These are phyloP conservation scores for Trichomalopsis sarcophagae DNA, from an alignment of 1,140 invertebrate genomes.

Conservation along the genomic window DNA sequence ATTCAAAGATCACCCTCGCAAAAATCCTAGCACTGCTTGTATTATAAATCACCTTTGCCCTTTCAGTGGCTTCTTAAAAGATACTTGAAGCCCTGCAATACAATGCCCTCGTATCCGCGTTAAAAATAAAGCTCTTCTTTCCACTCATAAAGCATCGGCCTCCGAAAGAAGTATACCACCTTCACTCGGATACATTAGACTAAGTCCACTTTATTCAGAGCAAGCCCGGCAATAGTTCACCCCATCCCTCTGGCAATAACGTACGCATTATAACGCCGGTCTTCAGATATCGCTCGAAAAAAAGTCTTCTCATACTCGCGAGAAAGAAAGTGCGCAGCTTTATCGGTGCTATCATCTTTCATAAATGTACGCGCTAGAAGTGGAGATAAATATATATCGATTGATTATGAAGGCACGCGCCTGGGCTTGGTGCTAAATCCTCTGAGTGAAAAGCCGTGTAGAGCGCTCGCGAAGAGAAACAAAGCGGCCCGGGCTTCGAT, in stretches of 20 bases:
- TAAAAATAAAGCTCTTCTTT: constrained; percentile 8
- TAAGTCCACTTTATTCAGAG: constrained; percentile 44
- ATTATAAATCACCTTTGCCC: constrained; percentile 32
- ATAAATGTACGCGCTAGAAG: not conserved
- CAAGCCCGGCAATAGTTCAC: not conserved
- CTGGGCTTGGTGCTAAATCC: not conserved
- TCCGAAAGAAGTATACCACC: not conserved
- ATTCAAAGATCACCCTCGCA: constrained; percentile 32
- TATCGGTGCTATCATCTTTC: constrained; percentile 3
- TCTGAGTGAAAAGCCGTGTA: constrained; percentile 46
- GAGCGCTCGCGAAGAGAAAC: not conserved
- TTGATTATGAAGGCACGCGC: not conserved
- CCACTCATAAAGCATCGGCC: constrained; percentile 16
- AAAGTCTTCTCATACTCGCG: not conserved
- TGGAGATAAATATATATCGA: constrained; percentile 3
- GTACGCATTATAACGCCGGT: not conserved
- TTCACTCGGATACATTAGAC: not conserved
- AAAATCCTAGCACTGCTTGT: not conserved
- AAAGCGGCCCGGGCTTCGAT: constrained; percentile 13
- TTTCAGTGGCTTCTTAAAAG: not conserved
- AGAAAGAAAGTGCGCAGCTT: not conserved
- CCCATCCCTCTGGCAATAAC: not conserved
- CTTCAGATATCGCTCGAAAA: not conserved
- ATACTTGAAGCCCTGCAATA: not conserved
- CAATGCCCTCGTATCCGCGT: not conserved